Evolutionary conservation across 2,797 vertebrate species (phyloP), one percentile per base, ranked within the genome.

Genomic region (Artibeus jamaicensis): DNA sequence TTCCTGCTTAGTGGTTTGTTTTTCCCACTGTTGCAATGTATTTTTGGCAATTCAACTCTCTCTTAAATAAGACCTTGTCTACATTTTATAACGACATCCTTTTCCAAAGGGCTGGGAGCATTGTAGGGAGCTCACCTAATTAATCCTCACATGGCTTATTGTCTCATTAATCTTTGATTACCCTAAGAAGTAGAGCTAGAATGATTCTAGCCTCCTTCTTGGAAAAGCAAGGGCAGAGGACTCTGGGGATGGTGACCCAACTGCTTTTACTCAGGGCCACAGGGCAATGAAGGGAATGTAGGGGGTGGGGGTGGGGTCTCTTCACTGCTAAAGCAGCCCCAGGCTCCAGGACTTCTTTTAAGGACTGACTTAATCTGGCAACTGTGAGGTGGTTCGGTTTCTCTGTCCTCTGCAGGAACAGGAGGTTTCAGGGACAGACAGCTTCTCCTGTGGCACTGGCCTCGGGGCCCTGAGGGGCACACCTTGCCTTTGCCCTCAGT

Each of bases 121-220:
- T 50, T 65, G 94, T 62, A 55, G 70, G 39, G 68, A 93, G 37
- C 48, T 94, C 67, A 24, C 95, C 86, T 92, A 95, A 95, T 94
- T 90, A 95, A 94, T 89, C 84, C 59, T 96, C 86, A 44, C 44
- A 57, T 6, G 50, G 68, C 53, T 93, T 91, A 93, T 93, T 83
- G 94, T 96, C 55, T 96, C 76, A 53, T 95, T 82, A 94, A 76
- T 71, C 88, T 93, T 96, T 92, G 95, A 89, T 96, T 93, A 89
- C 53, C 65, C 87, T 87, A 89, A 84, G 55, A 96, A 94, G 86
- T 67, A 81, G 74, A 94, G 53, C 29, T 81, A 42, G 70, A 79
- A 55, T 71, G 48, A 76, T 83, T 79, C 71, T 74, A 76, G 46
- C 65, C 16, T 92, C 46, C 82, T 93, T 55, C 55, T 92, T 91